Base-by-base conservation (phyloP, 2,888 invertebrate genomes). In the Drosophila yooni region DNA sequence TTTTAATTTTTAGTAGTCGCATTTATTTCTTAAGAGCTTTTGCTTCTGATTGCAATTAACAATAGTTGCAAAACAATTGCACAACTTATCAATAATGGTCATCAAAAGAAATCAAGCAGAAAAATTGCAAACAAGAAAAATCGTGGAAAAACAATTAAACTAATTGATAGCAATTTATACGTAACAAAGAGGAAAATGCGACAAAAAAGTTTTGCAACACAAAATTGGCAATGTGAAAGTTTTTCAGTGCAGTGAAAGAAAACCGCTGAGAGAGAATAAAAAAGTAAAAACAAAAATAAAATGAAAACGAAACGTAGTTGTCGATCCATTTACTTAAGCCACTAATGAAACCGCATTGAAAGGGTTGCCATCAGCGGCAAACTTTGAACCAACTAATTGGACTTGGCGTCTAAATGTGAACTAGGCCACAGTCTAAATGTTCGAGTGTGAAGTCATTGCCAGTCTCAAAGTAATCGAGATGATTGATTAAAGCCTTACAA, bases 81-180 rank as follows among this genome's bases (percentile, higher is more conserved):
- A 33, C 56, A 78, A 74, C 63, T 66, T 58, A 78, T 81, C 71
- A 78, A 68, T 69, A 68, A 70, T 64, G 70, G 79, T 51, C 71
- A 74, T 78, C 60, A 60, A 70, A 66, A 43, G 60, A 54, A 58
- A 67, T 60, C 58, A 34, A 54, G 29, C 46, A 48, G 65, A 59
- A 61, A 65, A 57, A 56, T 48, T 63, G 57, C 3, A 18, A 56
- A 57, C 50, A 31, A 63, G 56, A 57, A 69, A 61, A 65, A 70
- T 68, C 67, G 71, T 74, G 69, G 71, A 73, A 78, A 89, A 85
- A 88, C 84, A 84, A 84, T 84, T 84, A 84, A 89, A 87, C 84
- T 84, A 89, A 84, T 84, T 84, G 88, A 76, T 79, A 81, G 88
- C 89, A 84, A 88, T 89, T 85, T 85, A 81, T 81, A 87, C 73